Evolutionary conservation across 2,888 invertebrate species (phyloP).

Genomic region (Scaptomyza reducta): DNA sequence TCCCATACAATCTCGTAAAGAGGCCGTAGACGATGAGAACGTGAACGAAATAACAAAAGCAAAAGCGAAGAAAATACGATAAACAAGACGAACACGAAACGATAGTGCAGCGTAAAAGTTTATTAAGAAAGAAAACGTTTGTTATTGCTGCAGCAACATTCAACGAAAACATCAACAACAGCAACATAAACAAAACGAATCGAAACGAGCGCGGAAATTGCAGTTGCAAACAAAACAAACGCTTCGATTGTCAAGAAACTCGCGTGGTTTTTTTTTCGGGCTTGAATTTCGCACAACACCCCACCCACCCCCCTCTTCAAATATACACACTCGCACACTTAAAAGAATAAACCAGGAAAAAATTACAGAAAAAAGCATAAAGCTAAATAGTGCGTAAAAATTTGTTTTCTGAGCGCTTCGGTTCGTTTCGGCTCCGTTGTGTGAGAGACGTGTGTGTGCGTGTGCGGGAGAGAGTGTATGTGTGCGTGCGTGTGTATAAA

Average conservation of each 20-base stretch:
- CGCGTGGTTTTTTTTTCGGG: slow-evolving; percentile 36
- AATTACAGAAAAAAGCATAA: slow-evolving; percentile 38
- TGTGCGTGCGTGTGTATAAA: background rate
- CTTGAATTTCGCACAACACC: slow-evolving; percentile 60
- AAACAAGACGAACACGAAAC: slow-evolving; percentile 57
- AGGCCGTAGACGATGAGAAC: slow-evolving; percentile 58
- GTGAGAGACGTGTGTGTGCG: slow-evolving; percentile 12
- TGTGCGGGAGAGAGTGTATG: background rate
- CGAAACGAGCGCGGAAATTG: slow-evolving; percentile 69
- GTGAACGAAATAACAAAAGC: slow-evolving; percentile 70
- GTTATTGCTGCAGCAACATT: slow-evolving; percentile 55
- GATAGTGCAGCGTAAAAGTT: slow-evolving; percentile 54
- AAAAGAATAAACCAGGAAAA: slow-evolving; percentile 33
- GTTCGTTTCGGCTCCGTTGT: slow-evolving; percentile 61
- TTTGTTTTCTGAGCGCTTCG: slow-evolving; percentile 59
- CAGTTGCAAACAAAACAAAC: slow-evolving; percentile 73
- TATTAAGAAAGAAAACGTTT: slow-evolving; percentile 76
- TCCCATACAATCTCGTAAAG: slow-evolving; percentile 19
- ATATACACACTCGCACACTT: background rate
- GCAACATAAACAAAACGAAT: slow-evolving; percentile 40
- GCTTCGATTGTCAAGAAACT: slow-evolving; percentile 63
- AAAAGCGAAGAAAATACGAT: slow-evolving; percentile 58
- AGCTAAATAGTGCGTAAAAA: slow-evolving; percentile 79
- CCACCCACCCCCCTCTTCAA: background rate
- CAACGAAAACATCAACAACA: slow-evolving; percentile 28